Percentiles rank a stretch among this genome's conserved stretches.
These are phyloP conservation scores for honey bee (Apis mellifera) DNA, from an alignment of 1,140 invertebrate genomes.

Conservation along the genomic window Amel_HAv3.1 CM009940.2:11343501-11344000, in stretches of 20 bases:
- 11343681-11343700: conserved; percentile 7
- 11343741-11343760: no score
- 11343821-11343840: no score
- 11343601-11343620: conserved; percentile 30
- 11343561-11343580: neutral
- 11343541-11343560: neutral
- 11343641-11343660: neutral
- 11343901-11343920: no score
- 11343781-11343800: no score
- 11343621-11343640: neutral
- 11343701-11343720: neutral
- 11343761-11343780: no score
- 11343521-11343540: neutral
- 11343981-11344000: conserved; percentile 26
- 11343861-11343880: no score
- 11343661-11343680: conserved; percentile 25
- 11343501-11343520: neutral
- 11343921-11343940: no score
- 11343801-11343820: no score
- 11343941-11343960: no score
- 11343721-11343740: neutral
- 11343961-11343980: neutral
- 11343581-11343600: neutral
- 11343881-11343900: no score
- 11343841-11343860: no score